A percentile compares a stretch with the other conserved stretches of the same genome.
Conservation (phyloP, 1,140 invertebrate genomes). For the Eumaeus atala region DNA sequence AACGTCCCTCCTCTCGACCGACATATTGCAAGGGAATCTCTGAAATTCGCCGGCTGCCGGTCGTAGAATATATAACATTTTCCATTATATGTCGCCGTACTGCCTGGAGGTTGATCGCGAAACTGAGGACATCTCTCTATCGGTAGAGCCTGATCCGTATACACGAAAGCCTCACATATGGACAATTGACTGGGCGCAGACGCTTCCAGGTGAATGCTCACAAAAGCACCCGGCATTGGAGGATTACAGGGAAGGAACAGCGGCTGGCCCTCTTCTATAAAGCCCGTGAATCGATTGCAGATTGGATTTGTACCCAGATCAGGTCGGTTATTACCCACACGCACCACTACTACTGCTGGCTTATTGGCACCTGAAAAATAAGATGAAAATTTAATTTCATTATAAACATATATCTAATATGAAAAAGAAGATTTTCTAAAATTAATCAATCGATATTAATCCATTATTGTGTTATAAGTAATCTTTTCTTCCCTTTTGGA, state of each 20-base stretch:
- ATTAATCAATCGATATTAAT: too few relatives aligned
- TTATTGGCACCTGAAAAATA: slow-evolving; percentile 63
- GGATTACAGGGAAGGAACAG: slow-evolving; percentile 95
- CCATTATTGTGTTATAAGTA: too few relatives aligned
- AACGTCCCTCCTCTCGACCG: slow-evolving; percentile 85
- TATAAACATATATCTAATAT: too few relatives aligned
- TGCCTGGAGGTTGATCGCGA: slow-evolving; percentile 92
- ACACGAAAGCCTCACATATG: slow-evolving; percentile 96
- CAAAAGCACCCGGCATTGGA: slow-evolving; percentile 95
- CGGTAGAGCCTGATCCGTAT: slow-evolving; percentile 94
- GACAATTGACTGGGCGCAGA: slow-evolving; percentile 83
- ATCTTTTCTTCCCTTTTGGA: too few relatives aligned
- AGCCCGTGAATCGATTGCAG: slow-evolving; percentile 91
- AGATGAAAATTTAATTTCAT: too few relatives aligned
- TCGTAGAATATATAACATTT: slow-evolving; percentile 98
- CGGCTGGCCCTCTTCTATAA: slow-evolving; percentile 91
- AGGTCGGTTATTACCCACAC: slow-evolving; percentile 95
- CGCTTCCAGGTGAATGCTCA: slow-evolving; percentile 91
- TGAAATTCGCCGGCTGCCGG: slow-evolving; percentile 86
- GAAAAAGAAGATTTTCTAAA: too few relatives aligned
- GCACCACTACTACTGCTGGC: slow-evolving; percentile 90
- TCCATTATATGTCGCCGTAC: slow-evolving; percentile 94
- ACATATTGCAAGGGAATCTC: slow-evolving; percentile 88
- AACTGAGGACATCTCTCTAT: slow-evolving; percentile 95
- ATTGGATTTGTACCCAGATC: slow-evolving; percentile 94